A percentile compares a stretch with the other conserved stretches of the same genome.
These are phyloP conservation scores for Catocala fraxini DNA, from an alignment of 2,888 invertebrate species.

Conservation along the genomic window DNA sequence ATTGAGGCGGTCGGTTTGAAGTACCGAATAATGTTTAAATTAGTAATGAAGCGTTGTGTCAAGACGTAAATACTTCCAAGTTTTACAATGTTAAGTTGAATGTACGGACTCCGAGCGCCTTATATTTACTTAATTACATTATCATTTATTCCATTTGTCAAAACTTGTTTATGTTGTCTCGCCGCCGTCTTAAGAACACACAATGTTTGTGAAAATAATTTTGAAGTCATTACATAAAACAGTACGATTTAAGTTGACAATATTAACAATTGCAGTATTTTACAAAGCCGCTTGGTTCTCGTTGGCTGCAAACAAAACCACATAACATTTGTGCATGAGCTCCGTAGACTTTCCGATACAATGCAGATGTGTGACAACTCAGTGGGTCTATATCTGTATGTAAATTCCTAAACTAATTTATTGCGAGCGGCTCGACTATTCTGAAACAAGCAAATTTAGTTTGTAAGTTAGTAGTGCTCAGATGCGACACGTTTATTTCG, in stretches of 20 bases:
- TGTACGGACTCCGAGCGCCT: not conserved
- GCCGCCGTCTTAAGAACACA: not conserved
- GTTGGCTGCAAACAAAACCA: no score
- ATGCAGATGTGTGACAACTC: no score
- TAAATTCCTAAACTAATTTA: no score
- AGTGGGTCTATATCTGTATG: no score
- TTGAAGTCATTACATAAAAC: slow-evolving; percentile 12
- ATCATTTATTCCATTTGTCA: slow-evolving; percentile 14
- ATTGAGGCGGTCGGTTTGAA: slow-evolving; percentile 59
- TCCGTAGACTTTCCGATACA: no score
- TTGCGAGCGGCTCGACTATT: no score
- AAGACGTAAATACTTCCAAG: slow-evolving; percentile 24
- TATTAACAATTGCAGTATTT: not conserved
- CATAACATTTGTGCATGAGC: no score
- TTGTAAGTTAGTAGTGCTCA: no score
- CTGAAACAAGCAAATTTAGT: no score
- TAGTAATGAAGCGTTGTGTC: slow-evolving; percentile 54
- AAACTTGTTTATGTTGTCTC: slow-evolving; percentile 8
- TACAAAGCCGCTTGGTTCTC: no score
- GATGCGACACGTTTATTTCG: no score
- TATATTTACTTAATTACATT: slow-evolving; percentile 5
- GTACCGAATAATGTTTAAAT: slow-evolving; percentile 63
- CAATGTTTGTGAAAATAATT: slow-evolving; percentile 19
- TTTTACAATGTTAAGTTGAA: slow-evolving; percentile 1
- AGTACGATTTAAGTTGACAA: slow-evolving; percentile 10